Evolutionary conservation across 1,140 invertebrate genomes (phyloP), one percentile per base, ranked within the genome.

Genomic region (Onthophagus taurus): DNA sequence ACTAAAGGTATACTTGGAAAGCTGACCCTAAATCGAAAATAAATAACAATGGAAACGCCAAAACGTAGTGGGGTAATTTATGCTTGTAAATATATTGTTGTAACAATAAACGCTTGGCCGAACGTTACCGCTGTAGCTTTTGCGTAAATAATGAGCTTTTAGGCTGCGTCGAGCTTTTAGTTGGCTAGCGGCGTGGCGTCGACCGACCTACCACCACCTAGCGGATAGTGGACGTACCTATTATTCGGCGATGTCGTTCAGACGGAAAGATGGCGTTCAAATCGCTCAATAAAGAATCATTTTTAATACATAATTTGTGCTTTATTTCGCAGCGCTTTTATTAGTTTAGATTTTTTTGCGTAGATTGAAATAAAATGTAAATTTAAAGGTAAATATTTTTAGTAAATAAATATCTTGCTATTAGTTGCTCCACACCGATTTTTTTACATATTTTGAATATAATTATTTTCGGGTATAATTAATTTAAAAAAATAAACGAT

Each of bases 211-310:
- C 11, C 23, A 41, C 38, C 38, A 41, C 38, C 38, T 41, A 41
- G 21, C 38, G 38, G 38, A 24, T 41, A 41, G 38, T 41, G 38
- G 38, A 41, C 29, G 24, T 21, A 41, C 38, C n/a, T n/a, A n/a
- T 37, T 11, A n/a, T 12, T 6, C 18, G 17, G 7, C 35, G 35
- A 13, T 37, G 35, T 37, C 17, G 19, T 18, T 37, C n/a, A n/a
- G 35, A 37, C 24, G 18, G 35, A 37, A n/a, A 37, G 35, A 37
- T 37, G 35, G 35, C 35, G 35, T 21, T 37, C n/a, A n/a, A n/a
- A n/a, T n/a, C n/a, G n/a, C n/a, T n/a, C n/a, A n/a, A n/a, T n/a
- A n/a, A n/a, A n/a, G n/a, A n/a, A n/a, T n/a, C n/a, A n/a, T n/a
- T n/a, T n/a, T n/a, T n/a, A n/a, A n/a, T n/a, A n/a, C n/a, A n/a